Percentiles rank a stretch among this genome's conserved stretches.
These are phyloP conservation scores for Tachypleus tridentatus DNA, from an alignment of 1,140 invertebrate genomes.

Conservation along the genomic window DNA sequence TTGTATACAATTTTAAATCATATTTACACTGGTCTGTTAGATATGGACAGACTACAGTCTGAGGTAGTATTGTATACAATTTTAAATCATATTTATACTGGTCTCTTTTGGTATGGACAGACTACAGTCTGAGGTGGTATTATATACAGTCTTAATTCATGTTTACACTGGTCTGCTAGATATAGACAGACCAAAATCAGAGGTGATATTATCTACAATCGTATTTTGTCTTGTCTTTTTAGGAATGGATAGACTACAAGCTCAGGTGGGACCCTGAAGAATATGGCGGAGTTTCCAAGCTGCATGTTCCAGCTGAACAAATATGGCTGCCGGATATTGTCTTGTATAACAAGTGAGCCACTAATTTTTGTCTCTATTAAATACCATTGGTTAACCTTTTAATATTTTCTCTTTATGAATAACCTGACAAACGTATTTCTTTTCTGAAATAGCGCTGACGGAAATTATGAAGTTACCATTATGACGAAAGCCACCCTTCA, in stretches of 20 bases:
- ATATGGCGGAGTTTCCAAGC: slow-evolving; percentile 37
- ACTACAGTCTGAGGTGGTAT: too few relatives aligned
- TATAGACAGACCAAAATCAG: too few relatives aligned
- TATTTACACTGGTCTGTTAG: too few relatives aligned
- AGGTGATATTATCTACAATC: slow-evolving; percentile 26
- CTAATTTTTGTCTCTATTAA: neutral
- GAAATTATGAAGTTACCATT: slow-evolving; percentile 91
- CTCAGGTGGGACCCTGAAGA: slow-evolving; percentile 39
- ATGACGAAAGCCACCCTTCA: slow-evolving; percentile 95
- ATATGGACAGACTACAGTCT: too few relatives aligned
- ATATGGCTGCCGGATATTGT: slow-evolving; percentile 98
- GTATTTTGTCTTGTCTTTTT: neutral
- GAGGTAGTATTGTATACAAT: too few relatives aligned
- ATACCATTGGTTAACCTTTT: too few relatives aligned
- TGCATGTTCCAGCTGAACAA: slow-evolving; percentile 49
- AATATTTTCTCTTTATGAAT: too few relatives aligned
- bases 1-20: too few relatives aligned
- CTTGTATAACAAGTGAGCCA: slow-evolving; percentile 92
- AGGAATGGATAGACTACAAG: slow-evolving; percentile 39
- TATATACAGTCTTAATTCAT: too few relatives aligned
- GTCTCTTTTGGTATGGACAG: too few relatives aligned
- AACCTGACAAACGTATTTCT: neutral
- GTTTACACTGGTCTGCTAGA: too few relatives aligned
- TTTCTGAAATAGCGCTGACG: slow-evolving; percentile 65
- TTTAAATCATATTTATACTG: too few relatives aligned